These are phyloP conservation scores for Tipula confusa DNA, from an alignment of 2,888 invertebrate genomes.

Conservation along the genomic window DNA sequence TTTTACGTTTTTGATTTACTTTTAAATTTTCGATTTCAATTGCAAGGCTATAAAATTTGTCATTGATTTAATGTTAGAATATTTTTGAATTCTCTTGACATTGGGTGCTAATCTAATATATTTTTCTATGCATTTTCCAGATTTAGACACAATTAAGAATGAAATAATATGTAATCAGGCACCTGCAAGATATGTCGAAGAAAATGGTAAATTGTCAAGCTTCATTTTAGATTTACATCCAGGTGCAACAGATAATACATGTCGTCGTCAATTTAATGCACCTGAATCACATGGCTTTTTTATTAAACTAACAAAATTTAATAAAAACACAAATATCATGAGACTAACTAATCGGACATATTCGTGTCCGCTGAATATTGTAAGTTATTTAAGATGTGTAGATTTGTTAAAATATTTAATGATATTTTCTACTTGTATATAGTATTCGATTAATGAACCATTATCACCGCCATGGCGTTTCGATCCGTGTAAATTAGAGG, in stretches of 20 bases:
- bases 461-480: constrained; percentile 55
- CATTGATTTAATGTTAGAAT: background rate
- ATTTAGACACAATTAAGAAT: background rate
- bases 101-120: background rate
- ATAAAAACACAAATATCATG: constrained; percentile 41
- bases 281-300: constrained; percentile 47
- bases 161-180: constrained; percentile 46
- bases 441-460: constrained; percentile 43
- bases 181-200: constrained; percentile 46
- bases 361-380: constrained; percentile 45
- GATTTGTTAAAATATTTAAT: background rate
- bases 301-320: constrained; percentile 41
- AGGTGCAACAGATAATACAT: constrained; percentile 41
- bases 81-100: background rate
- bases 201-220: constrained; percentile 49
- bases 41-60: background rate
- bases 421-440: constrained; percentile 31
- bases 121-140: background rate
- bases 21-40: background rate
- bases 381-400: constrained; percentile 42
- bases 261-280: constrained; percentile 46
- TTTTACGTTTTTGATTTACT: background rate
- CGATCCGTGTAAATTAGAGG: constrained; percentile 53
- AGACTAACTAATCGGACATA: constrained; percentile 36
- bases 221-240: constrained; percentile 47